Percentiles rank a stretch among this genome's conserved stretches.
These are phyloP conservation scores for Andrena flavipes DNA, from an alignment of 2,888 invertebrate genomes.

Conservation along the genomic window DNA sequence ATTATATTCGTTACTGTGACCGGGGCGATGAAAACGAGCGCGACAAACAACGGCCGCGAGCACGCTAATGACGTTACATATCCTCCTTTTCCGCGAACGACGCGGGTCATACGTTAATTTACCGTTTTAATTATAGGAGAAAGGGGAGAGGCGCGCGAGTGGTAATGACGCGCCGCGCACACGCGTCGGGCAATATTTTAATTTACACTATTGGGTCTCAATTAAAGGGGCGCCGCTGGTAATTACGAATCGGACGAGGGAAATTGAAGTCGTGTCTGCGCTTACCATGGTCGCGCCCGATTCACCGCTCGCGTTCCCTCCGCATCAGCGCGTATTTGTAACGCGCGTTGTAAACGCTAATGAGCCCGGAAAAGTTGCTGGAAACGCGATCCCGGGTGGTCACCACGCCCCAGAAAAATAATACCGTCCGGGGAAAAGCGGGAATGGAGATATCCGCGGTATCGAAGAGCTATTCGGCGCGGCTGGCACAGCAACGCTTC, in stretches of 20 bases:
- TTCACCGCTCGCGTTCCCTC: not conserved
- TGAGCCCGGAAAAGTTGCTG: slow-evolving; percentile 18
- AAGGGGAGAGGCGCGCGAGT: slow-evolving; percentile 3
- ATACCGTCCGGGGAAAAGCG: not conserved
- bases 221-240: slow-evolving; percentile 42
- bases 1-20: slow-evolving; percentile 9
- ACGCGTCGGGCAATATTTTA: slow-evolving; percentile 40
- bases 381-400: not conserved
- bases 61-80: slow-evolving; percentile 33
- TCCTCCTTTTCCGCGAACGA: slow-evolving; percentile 22
- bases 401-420: slow-evolving; percentile 4
- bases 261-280: slow-evolving; percentile 16
- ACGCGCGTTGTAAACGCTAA: slow-evolving; percentile 38
- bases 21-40: slow-evolving; percentile 18
- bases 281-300: not conserved
- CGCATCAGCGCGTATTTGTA: slow-evolving; percentile 4
- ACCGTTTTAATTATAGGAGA: slow-evolving; percentile 43
- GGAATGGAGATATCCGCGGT: not conserved
- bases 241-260: slow-evolving; percentile 43
- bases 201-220: slow-evolving; percentile 48
- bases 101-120: slow-evolving; percentile 39
- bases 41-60: slow-evolving; percentile 23
- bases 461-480: not conserved
- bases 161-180: slow-evolving; percentile 21
- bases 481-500: not conserved